Conservation (phyloP, 2,113 vertebrate genomes). For the Nycticebus coucang region DNA sequence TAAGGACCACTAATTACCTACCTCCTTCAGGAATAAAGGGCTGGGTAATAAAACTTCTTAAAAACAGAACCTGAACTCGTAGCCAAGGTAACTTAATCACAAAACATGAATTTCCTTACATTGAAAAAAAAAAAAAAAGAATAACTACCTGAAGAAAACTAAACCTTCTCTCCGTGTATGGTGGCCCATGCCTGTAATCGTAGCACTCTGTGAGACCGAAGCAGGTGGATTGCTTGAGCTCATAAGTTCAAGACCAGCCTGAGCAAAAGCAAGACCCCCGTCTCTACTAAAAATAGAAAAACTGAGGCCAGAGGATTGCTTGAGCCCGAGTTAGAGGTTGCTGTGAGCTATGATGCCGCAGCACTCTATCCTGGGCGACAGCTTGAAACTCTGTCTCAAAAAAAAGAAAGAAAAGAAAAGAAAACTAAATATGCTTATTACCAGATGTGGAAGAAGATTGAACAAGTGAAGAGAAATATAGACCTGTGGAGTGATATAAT, state of each 20-base stretch:
- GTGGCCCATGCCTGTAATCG: too few species aligned
- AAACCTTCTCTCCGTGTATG: neutral
- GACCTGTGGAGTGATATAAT: neutral
- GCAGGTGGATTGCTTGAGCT: too few species aligned
- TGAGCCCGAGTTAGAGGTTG: too few species aligned
- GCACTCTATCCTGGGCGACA: too few species aligned
- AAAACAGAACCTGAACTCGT: neutral
- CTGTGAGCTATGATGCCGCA: too few species aligned
- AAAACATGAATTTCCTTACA: conserved; percentile 11
- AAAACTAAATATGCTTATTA: neutral
- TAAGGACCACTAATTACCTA: neutral
- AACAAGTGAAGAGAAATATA: conserved; percentile 1
- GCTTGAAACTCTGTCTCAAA: too few species aligned
- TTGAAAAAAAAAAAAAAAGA: neutral
- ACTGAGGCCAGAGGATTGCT: too few species aligned
- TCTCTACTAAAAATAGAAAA: too few species aligned
- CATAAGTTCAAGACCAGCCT: too few species aligned
- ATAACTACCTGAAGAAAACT: neutral
- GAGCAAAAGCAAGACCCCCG: too few species aligned
- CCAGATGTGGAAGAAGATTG: neutral
- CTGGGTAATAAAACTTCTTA: neutral
- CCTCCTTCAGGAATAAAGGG: neutral
- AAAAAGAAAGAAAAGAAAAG: neutral
- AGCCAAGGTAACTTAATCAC: neutral
- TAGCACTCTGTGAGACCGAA: too few species aligned